Evolutionary conservation across 2,113 vertebrate genomes (phyloP).

Genomic region (Bolborhynchus lineola): DNA sequence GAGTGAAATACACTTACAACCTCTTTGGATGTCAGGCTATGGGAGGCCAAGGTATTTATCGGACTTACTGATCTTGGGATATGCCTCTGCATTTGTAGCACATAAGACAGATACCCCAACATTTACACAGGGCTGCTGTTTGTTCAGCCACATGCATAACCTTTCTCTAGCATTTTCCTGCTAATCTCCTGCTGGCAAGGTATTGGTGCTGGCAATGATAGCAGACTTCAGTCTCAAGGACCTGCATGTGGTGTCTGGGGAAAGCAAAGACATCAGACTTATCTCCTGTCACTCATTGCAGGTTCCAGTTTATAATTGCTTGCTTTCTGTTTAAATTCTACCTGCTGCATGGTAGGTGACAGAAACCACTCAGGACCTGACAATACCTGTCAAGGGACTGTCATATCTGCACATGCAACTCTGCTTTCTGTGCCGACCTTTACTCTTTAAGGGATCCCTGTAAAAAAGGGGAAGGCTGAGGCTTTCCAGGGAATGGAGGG

Average conservation of each 20-base stretch:
- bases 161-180: background rate
- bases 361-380: background rate
- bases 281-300: background rate
- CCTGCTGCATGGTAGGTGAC: background rate
- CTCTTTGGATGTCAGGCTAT: background rate
- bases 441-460: background rate
- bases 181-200: background rate
- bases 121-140: background rate
- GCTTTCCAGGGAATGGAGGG: background rate
- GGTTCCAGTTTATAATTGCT: background rate
- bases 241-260: background rate
- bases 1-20: background rate
- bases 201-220: background rate
- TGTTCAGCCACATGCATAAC: background rate
- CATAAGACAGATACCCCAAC: background rate
- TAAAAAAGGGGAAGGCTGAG: background rate
- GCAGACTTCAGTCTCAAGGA: background rate
- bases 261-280: background rate
- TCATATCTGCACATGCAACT: background rate
- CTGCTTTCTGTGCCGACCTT: background rate
- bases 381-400: background rate
- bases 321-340: background rate
- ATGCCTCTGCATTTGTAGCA: background rate
- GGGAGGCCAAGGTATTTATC: background rate
- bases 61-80: accelerated